Evolutionary conservation across 2,888 invertebrate species (phyloP).

Genomic region (Microplitis manilae): DNA sequence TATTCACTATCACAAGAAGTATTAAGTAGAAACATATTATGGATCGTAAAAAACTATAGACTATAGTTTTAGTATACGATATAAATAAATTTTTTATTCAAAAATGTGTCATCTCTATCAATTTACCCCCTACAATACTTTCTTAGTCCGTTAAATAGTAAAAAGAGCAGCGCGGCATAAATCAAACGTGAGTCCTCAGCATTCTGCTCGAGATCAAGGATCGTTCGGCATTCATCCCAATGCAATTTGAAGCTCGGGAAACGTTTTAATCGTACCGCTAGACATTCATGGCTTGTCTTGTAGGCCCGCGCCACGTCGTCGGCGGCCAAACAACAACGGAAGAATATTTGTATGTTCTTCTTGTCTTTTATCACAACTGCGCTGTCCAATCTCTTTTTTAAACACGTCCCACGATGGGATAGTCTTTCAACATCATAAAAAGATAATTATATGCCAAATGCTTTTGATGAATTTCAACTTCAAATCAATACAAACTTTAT

Average conservation of each 20-base stretch:
- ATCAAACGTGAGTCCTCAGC: conserved; percentile 57
- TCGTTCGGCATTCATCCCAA: conserved; percentile 63
- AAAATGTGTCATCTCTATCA: conserved; percentile 7
- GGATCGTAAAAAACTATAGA: too few relatives aligned
- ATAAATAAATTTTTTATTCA: background rate
- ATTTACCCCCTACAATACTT: background rate
- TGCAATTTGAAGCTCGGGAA: conserved; percentile 56
- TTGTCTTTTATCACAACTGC: conserved; percentile 29
- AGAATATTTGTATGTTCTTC: conserved; percentile 15
- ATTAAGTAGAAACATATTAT: too few relatives aligned
- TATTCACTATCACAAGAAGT: background rate
- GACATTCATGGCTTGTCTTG: conserved; percentile 54
- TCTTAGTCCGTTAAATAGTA: conserved; percentile 36
- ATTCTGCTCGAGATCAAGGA: conserved; percentile 58
- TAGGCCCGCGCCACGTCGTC: conserved; percentile 24
- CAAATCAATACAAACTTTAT: conserved; percentile 14
- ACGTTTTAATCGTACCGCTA: conserved; percentile 63
- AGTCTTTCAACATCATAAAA: conserved; percentile 1
- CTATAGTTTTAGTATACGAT: too few relatives aligned
- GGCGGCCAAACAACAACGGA: conserved; percentile 28
- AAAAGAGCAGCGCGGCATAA: conserved; percentile 51
- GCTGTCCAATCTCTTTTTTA: conserved; percentile 22
- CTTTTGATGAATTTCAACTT: conserved; percentile 9
- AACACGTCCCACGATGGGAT: conserved; percentile 10
- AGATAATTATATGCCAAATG: conserved; percentile 23